phyloP scores from a whole-genome alignment of 2,888 invertebrate species.

The Nebria salina region DNA sequence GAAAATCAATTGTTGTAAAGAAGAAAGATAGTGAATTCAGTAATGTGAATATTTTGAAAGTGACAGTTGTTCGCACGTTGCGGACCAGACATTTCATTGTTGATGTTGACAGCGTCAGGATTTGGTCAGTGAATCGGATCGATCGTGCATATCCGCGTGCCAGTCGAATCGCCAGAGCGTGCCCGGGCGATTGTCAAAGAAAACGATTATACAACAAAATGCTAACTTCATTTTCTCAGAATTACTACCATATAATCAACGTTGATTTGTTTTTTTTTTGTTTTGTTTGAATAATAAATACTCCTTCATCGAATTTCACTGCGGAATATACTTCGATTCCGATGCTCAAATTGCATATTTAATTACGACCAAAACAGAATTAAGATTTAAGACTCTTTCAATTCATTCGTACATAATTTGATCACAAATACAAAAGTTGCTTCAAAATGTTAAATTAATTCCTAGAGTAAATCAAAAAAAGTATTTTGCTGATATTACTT shows the following conservation, averaged over 20 bases:
- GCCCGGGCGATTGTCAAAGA: slow-evolving; percentile 16
- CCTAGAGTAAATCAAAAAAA: no score
- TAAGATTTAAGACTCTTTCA: no score
- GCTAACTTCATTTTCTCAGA: not conserved
- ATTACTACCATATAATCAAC: not conserved
- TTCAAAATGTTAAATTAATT: no score
- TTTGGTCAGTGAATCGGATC: slow-evolving; percentile 42
- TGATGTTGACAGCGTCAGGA: not conserved
- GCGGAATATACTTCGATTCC: not conserved
- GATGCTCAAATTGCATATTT: not conserved
- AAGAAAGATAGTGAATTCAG: no score
- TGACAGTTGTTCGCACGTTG: not conserved
- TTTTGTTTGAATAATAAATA: not conserved
- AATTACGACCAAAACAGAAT: no score
- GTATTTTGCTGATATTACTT: no score
- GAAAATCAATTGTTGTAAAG: no score
- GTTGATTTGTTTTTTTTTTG: not conserved
- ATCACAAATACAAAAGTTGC: no score
- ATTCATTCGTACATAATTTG: no score
- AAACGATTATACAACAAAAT: slow-evolving; percentile 9
- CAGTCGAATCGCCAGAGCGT: not conserved
- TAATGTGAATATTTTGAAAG: not conserved
- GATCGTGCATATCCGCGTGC: slow-evolving; percentile 28
- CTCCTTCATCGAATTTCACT: not conserved
- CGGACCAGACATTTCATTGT: not conserved